phyloP scores from a whole-genome alignment of 2,797 vertebrate species.

The Sphaeramia orbicularis region DNA sequence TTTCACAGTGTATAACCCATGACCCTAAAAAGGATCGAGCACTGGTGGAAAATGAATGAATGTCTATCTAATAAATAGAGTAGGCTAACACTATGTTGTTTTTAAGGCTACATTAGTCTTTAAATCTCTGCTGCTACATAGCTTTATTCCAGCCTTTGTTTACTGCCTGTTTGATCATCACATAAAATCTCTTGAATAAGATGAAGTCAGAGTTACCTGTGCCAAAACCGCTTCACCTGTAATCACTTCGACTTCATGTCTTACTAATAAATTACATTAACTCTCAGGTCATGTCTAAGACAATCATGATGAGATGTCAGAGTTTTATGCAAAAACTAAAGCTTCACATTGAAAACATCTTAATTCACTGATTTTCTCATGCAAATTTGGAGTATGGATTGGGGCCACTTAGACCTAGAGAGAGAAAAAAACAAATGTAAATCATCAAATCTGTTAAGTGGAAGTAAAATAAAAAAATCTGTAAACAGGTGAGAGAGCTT shows the following conservation, averaged over 20 bases:
- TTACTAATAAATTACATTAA: slow-evolving; percentile 26
- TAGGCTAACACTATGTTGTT: not conserved
- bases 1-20: slow-evolving; percentile 11
- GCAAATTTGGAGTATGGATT: slow-evolving; percentile 93
- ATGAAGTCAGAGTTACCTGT: slow-evolving; percentile 4
- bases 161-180: slow-evolving; percentile 26
- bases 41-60: no score
- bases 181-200: not conserved
- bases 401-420: slow-evolving; percentile 90
- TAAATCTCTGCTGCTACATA: slow-evolving; percentile 20
- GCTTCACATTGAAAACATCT: not conserved
- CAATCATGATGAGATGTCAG: not conserved
- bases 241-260: not conserved
- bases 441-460: no score
- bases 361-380: slow-evolving; percentile 45
- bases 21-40: no score
- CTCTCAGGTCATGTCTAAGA: not conserved
- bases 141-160: slow-evolving; percentile 14
- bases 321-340: slow-evolving; percentile 13
- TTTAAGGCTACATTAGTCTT: not conserved
- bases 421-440: slow-evolving; percentile 29
- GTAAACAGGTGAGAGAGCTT: slow-evolving; percentile 37
- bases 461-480: no score
- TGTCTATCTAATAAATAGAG: slow-evolving; percentile 46
- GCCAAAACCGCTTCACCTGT: slow-evolving; percentile 31